These are phyloP conservation scores for Cygnus buccinator DNA, from an alignment of 2,113 vertebrate genomes.

Conservation along the genomic window DNA sequence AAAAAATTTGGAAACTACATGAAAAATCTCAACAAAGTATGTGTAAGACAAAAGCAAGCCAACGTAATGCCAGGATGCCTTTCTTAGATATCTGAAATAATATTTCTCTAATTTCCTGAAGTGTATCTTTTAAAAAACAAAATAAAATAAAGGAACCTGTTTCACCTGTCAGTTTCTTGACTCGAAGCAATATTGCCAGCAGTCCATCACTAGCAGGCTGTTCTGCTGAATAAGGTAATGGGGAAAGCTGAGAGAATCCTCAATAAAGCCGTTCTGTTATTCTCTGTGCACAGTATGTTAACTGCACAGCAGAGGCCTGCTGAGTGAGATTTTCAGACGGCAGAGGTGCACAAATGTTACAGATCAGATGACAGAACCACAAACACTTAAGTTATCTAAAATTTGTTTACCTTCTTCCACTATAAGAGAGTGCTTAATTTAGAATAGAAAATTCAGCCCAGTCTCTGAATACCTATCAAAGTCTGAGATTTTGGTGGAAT, in stretches of 20 bases:
- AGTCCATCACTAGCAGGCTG: not conserved
- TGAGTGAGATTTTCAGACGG: not conserved
- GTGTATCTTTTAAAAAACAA: not conserved
- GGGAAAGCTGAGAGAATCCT: not conserved
- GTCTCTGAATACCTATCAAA: not conserved
- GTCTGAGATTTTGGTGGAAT: not conserved
- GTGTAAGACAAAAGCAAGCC: not conserved
- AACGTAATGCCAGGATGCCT: not conserved
- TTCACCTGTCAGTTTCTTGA: not conserved
- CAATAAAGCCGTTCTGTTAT: not conserved
- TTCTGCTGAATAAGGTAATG: not conserved
- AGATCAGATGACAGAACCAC: not conserved
- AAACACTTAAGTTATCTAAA: not conserved
- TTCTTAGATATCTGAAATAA: not conserved
- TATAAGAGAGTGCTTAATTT: not conserved
- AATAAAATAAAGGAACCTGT: slow-evolving; percentile 7
- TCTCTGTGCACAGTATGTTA: not conserved
- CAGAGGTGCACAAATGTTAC: not conserved
- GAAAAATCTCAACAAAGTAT: not conserved
- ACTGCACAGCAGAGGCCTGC: not conserved
- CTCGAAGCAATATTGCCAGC: not conserved
- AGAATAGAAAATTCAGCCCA: not conserved
- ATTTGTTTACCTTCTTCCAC: not conserved
- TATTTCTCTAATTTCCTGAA: not conserved
- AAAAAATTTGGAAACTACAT: not conserved